Conservation (phyloP, 1,140 invertebrate genomes). For the Lutraria rhynchaena region DNA sequence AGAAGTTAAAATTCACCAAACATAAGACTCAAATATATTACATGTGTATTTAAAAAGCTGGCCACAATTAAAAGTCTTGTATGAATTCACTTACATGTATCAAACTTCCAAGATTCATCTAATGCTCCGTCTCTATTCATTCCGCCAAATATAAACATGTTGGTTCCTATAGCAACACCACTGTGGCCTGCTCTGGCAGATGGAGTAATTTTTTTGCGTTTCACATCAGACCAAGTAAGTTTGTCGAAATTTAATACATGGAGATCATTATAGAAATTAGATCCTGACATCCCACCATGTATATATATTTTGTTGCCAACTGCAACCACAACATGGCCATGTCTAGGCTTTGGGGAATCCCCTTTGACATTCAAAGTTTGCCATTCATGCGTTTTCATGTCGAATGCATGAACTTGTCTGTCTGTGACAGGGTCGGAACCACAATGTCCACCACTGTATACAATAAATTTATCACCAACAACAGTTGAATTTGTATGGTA, state of each 20-base stretch:
- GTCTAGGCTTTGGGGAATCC: conserved; percentile 79
- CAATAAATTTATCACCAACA: conserved; percentile 76
- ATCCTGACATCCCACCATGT: conserved; percentile 81
- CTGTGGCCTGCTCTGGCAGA: conserved; percentile 80
- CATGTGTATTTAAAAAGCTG: too few relatives aligned
- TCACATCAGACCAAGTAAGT: conserved; percentile 75
- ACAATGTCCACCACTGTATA: conserved; percentile 81
- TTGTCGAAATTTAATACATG: conserved; percentile 80
- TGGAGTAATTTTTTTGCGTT: conserved; percentile 75
- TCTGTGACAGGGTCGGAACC: conserved; percentile 80
- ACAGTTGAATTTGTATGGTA: conserved; percentile 76
- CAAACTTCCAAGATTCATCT: conserved; percentile 79
- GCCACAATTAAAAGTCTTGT: too few relatives aligned
- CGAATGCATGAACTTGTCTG: conserved; percentile 78
- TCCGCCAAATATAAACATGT: conserved; percentile 81
- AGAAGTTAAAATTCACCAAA: too few relatives aligned
- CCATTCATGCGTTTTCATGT: conserved; percentile 76
- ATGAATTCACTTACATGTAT: conserved; percentile 77
- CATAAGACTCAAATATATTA: too few relatives aligned
- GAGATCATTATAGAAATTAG: conserved; percentile 81
- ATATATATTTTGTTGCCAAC: conserved; percentile 78
- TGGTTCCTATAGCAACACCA: conserved; percentile 68
- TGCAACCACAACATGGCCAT: conserved; percentile 81
- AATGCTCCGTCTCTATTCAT: conserved; percentile 80
- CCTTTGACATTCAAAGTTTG: conserved; percentile 73